Evolutionary conservation across 2,113 vertebrate genomes (phyloP).

Genomic region (Petromus typicus): DNA sequence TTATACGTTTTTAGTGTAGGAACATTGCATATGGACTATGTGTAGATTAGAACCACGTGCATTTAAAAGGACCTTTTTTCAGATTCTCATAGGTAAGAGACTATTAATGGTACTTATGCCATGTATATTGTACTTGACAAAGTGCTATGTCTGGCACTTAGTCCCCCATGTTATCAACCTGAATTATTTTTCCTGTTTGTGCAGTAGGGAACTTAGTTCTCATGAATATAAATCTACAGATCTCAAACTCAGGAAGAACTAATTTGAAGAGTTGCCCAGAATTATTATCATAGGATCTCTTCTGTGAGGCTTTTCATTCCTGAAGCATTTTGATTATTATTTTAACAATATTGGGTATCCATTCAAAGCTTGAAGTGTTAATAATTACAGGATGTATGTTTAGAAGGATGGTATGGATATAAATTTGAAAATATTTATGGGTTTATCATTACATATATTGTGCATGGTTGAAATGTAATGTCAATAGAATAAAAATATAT

Average conservation of each 20-base stretch:
- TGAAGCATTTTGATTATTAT: neutral
- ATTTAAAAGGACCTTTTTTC: neutral
- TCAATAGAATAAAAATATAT: neutral
- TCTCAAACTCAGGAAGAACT: neutral
- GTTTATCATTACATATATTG: neutral
- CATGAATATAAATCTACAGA: neutral
- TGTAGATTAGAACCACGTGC: fast-evolving
- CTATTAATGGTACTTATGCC: too few species aligned
- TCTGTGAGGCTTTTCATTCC: neutral
- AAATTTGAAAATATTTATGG: neutral
- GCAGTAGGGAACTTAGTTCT: neutral
- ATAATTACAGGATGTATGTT: neutral
- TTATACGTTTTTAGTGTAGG: neutral
- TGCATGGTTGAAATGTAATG: neutral
- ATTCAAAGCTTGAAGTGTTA: neutral
- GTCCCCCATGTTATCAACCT: neutral
- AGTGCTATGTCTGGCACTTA: neutral
- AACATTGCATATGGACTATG: neutral
- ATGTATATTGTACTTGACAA: neutral
- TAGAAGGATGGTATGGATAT: neutral
- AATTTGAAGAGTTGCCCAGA: neutral
- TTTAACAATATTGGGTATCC: neutral
- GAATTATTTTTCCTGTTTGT: conserved; percentile 15
- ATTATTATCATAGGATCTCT: neutral
- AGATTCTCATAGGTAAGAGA: neutral